Percentiles rank a stretch among this genome's conserved stretches.
phyloP scores from a whole-genome alignment of 2,113 vertebrate genomes.

The Lates calcarifer region DNA sequence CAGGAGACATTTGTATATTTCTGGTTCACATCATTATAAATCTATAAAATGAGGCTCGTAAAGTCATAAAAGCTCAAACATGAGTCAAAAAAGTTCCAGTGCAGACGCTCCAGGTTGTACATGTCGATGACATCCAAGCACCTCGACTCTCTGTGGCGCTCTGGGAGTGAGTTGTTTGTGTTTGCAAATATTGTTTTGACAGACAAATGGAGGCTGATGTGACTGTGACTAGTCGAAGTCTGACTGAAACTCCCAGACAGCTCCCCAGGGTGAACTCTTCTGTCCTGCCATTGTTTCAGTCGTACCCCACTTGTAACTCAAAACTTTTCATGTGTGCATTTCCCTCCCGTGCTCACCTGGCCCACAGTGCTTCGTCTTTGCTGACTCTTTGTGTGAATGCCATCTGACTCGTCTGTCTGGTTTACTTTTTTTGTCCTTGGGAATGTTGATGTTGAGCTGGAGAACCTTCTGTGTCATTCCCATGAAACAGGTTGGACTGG shows the following conservation, averaged over 20 bases:
- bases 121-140: constrained; percentile 10
- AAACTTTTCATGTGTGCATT: constrained; percentile 26
- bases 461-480: not conserved
- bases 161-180: constrained; percentile 5
- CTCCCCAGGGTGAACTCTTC: constrained; percentile 4
- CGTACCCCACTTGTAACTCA: constrained; percentile 42
- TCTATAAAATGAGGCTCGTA: not conserved
- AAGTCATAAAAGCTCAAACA: not conserved
- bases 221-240: not conserved
- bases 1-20: not conserved
- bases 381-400: constrained; percentile 25
- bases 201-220: constrained; percentile 15
- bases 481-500: constrained; percentile 15
- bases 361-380: constrained; percentile 2
- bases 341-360: constrained; percentile 33
- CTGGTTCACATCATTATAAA: not conserved
- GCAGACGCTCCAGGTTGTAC: constrained; percentile 1
- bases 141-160: constrained; percentile 4
- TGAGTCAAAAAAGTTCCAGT: constrained; percentile 4
- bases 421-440: constrained; percentile 38
- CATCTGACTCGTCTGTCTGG: constrained; percentile 63
- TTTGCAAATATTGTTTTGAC: constrained; percentile 59
- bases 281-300: constrained; percentile 49
- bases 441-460: not conserved
- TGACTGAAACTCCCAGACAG: not conserved